Base-by-base conservation (phyloP, 2,888 invertebrate species). In the Anagyrus pseudococci region DNA sequence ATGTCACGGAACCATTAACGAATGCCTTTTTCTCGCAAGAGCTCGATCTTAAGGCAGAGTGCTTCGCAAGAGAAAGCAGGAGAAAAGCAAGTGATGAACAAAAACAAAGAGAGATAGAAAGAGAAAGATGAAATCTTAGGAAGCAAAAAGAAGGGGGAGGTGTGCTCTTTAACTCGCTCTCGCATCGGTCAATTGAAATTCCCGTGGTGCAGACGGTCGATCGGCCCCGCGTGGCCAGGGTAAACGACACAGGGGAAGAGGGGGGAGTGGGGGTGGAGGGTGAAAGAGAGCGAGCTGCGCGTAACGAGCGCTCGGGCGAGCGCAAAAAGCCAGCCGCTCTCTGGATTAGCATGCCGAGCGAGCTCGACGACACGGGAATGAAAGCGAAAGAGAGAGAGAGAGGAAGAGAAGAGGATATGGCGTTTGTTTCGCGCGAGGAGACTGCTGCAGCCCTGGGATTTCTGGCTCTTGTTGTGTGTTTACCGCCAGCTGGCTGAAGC, bases 131-230 rank as follows among this genome's bases (percentile, higher is more conserved):
- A n/a, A n/a, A n/a, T n/a, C n/a, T n/a, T n/a, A n/a, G n/a, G n/a
- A n/a, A n/a, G n/a, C n/a, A 44, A 44, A 44, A 41, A 4, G 15
- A 20, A 41, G 29, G 19, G 41, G 33, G 23, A 46, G 41, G 17
- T 19, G n/a, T 48, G 33, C 26, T 8, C n/a, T 43, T 56, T 33
- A 56, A 56, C 50, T 62, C 57, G 53, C 22, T 15, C 48, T 37
- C 44, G 22, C 37, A 49, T 44, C 49, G 63, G 63, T 58, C 63
- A 63, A 63, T 63, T 63, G 63, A 63, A 63, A 63, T 63, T 63
- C 63, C 26, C 54, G 43, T 44, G 54, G 54, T 55, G 54, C 17
- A 15, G 44, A 48, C 49, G 58, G 22, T 8, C 53, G 50, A 58
- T 62, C 58, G 58, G 17, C 53, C 58, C 29, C 10, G 29, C 29